A percentile compares a stretch with the other conserved stretches of the same genome.
Conservation (phyloP, 2,797 vertebrate species). For the Sorex maritimensis region DNA sequence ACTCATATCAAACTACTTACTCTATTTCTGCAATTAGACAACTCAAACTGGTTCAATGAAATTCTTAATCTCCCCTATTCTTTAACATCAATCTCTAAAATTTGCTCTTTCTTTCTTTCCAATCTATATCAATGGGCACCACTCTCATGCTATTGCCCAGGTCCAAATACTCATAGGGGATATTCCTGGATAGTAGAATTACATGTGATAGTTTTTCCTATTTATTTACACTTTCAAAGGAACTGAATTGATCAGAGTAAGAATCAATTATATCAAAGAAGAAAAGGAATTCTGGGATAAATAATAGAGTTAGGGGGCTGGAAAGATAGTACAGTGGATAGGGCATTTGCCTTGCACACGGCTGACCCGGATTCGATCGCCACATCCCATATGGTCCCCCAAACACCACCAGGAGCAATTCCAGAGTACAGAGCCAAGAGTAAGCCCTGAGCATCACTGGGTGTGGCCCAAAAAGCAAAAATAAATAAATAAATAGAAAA, state of each 20-base stretch:
- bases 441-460: too few relatives aligned
- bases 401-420: too few relatives aligned
- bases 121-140: not conserved
- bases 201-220: not conserved
- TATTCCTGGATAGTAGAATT: not conserved
- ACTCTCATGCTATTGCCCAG: not conserved
- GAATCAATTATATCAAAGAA: not conserved
- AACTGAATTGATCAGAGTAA: constrained; percentile 18
- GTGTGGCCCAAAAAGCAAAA: too few relatives aligned
- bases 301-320: not conserved
- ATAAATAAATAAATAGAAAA: too few relatives aligned
- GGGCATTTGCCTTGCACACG: too few relatives aligned
- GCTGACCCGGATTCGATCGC: too few relatives aligned
- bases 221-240: constrained; percentile 33
- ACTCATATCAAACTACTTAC: not conserved
- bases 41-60: not conserved
- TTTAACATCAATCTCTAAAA: not conserved
- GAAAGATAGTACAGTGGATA: too few relatives aligned
- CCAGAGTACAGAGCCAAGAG: too few relatives aligned
- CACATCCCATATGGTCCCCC: too few relatives aligned
- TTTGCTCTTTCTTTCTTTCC: not conserved
- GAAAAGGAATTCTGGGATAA: constrained; percentile 9
- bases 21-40: not conserved
- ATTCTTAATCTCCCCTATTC: not conserved
- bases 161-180: not conserved